phyloP scores from a whole-genome alignment of 2,113 vertebrate genomes.

The Proteles cristata region DNA sequence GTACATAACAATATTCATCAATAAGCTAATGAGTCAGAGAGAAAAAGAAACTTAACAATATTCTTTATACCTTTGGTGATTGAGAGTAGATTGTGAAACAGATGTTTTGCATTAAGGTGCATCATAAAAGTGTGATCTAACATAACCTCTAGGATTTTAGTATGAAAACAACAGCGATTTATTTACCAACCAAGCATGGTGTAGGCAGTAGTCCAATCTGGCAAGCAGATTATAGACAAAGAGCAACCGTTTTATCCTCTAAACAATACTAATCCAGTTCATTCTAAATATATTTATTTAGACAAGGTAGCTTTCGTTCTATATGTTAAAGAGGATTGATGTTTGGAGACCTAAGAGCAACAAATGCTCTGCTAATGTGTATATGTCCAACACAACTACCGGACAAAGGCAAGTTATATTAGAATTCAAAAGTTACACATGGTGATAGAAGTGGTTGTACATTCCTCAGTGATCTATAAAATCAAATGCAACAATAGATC shows the following conservation, averaged over 20 bases:
- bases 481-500: conserved; percentile 67
- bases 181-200: conserved; percentile 5
- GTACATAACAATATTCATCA: conserved; percentile 3
- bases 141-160: conserved; percentile 29
- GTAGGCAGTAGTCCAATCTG: background rate
- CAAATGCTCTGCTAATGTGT: background rate
- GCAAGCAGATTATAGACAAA: background rate
- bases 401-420: conserved; percentile 4
- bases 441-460: background rate
- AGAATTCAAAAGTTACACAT: conserved; percentile 57
- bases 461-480: conserved; percentile 64
- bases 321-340: background rate
- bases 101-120: conserved; percentile 47
- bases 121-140: conserved; percentile 35
- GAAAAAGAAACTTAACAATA: conserved; percentile 30
- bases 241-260: conserved; percentile 15
- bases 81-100: conserved; percentile 49
- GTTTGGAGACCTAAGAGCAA: background rate
- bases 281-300: conserved; percentile 41
- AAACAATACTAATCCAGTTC: background rate
- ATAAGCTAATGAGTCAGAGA: conserved; percentile 60
- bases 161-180: conserved; percentile 52
- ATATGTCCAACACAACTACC: background rate
- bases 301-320: conserved; percentile 20
- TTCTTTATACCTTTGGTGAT: background rate